A percentile compares a stretch with the other conserved stretches of the same genome.
These are phyloP conservation scores for Coelogynopora nodosa DNA, from an alignment of 2,888 invertebrate species.

Conservation along the genomic window DNA sequence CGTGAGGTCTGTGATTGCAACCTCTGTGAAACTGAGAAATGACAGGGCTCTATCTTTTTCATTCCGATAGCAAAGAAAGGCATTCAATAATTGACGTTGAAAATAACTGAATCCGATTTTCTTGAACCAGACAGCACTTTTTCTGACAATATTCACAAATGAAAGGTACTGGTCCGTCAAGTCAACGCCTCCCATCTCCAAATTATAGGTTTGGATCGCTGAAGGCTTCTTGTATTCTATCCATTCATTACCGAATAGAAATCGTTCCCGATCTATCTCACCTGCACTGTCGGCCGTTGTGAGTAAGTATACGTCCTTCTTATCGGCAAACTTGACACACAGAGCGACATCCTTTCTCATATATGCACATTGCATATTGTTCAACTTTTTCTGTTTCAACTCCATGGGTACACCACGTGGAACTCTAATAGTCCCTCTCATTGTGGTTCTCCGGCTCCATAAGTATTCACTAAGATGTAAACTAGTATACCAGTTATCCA, in stretches of 20 bases:
- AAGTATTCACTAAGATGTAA: neutral
- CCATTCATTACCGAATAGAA: neutral
- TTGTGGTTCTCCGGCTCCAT: neutral
- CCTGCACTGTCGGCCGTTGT: neutral
- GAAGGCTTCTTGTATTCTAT: neutral
- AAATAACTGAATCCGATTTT: neutral
- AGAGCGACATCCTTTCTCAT: neutral
- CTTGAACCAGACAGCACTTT: neutral
- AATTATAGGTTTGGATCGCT: neutral
- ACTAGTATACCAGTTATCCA: neutral
- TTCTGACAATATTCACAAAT: neutral
- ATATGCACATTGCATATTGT: neutral
- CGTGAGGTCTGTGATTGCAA: neutral
- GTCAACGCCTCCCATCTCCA: neutral
- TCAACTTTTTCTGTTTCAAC: neutral
- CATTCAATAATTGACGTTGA: too few relatives aligned
- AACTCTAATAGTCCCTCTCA: neutral
- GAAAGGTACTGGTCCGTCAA: constrained; percentile 13
- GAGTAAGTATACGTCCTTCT: neutral
- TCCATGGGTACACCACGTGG: neutral
- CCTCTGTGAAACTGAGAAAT: too few relatives aligned
- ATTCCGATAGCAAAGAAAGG: neutral
- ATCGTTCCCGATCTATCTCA: neutral
- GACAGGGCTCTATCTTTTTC: too few relatives aligned
- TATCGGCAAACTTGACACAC: neutral